A percentile compares a stretch with the other conserved stretches of the same genome.
These are phyloP conservation scores for Engystomops pustulosus DNA, from an alignment of 2,113 vertebrate species.

Conservation along the genomic window DNA sequence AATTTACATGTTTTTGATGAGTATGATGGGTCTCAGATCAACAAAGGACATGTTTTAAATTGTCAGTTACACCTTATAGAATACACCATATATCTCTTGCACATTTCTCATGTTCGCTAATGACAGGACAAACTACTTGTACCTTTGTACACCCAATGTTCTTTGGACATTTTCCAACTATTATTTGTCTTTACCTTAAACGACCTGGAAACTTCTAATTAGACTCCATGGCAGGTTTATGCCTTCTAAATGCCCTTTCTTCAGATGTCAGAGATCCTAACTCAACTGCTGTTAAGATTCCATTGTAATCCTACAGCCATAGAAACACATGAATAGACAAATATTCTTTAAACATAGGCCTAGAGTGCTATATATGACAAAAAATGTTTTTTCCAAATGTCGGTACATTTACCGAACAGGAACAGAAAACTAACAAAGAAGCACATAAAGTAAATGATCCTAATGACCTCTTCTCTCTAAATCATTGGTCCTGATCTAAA, in stretches of 20 bases:
- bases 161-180: conserved; percentile 31
- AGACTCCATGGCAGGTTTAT: conserved; percentile 12
- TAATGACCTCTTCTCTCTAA: too few species aligned
- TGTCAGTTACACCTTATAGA: conserved; percentile 62
- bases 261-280: conserved; percentile 35
- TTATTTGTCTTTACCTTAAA: conserved; percentile 52
- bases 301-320: neutral
- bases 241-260: conserved; percentile 30
- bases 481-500: too few species aligned
- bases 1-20: conserved; percentile 62
- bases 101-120: conserved; percentile 12
- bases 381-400: too few species aligned
- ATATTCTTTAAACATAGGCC: too few species aligned
- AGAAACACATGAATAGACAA: neutral
- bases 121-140: conserved; percentile 36
- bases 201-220: conserved; percentile 33
- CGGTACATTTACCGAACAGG: too few species aligned
- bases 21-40: conserved; percentile 57
- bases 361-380: too few species aligned
- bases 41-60: conserved; percentile 64
- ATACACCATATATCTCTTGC: conserved; percentile 60
- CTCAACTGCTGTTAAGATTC: neutral
- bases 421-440: too few species aligned
- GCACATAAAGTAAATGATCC: too few species aligned
- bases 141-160: conserved; percentile 25